Evolutionary conservation across 1,140 invertebrate genomes (phyloP).

Genomic region (Melanaphis sacchari): DNA sequence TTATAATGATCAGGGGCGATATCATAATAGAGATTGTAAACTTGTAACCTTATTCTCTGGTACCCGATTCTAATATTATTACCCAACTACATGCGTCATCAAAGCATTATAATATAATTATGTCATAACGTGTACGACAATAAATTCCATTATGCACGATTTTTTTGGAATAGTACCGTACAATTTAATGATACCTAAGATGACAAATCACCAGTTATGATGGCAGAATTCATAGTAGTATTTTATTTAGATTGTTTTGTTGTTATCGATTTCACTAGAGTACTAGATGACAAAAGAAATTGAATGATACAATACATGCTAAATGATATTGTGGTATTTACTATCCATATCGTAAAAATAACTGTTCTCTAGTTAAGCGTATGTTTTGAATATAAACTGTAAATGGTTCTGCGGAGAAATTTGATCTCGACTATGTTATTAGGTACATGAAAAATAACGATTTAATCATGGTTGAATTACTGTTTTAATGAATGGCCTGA

Average conservation of each 20-base stretch:
- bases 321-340: neutral
- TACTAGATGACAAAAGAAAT: neutral
- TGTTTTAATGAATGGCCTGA: neutral
- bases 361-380: neutral
- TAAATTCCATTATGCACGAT: neutral
- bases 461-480: conserved; percentile 33
- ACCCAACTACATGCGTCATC: neutral
- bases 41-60: neutral
- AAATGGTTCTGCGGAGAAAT: neutral
- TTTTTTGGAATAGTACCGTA: neutral
- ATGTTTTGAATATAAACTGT: neutral
- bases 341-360: neutral
- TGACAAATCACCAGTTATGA: neutral
- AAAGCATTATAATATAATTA: neutral
- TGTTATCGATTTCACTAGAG: neutral
- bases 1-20: neutral
- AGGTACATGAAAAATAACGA: neutral
- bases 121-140: neutral
- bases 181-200: neutral
- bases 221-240: neutral
- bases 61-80: neutral
- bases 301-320: neutral
- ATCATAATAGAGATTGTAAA: neutral
- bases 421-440: neutral
- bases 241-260: conserved; percentile 4